Percentiles rank a stretch among this genome's conserved stretches.
Conservation (phyloP, 2,113 vertebrate species). For the Caranx melampygus region DNA sequence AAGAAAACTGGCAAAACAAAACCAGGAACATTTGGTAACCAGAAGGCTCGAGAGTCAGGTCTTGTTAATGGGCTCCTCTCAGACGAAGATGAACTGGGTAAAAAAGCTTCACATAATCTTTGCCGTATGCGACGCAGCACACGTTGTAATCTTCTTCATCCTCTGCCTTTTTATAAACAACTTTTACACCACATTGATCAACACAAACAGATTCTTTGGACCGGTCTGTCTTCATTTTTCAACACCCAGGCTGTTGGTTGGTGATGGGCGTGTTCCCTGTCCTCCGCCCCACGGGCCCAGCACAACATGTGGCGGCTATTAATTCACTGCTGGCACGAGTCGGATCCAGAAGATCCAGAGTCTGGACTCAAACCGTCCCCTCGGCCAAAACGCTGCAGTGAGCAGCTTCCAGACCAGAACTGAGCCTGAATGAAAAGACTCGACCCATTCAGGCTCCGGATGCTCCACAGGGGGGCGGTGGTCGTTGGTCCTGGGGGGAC, state of each 20-base stretch:
- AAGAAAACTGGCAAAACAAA: slow-evolving; percentile 36
- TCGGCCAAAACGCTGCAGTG: not conserved
- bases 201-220: slow-evolving; percentile 38
- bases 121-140: slow-evolving; percentile 46
- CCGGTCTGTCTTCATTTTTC: slow-evolving; percentile 19
- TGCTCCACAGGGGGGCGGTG: not conserved
- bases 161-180: slow-evolving; percentile 27
- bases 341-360: slow-evolving; percentile 25
- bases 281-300: not conserved
- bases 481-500: too few relatives aligned
- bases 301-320: slow-evolving; percentile 43
- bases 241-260: slow-evolving; percentile 46
- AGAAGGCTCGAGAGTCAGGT: slow-evolving; percentile 57
- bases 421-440: slow-evolving; percentile 4
- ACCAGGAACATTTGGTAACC: slow-evolving; percentile 65
- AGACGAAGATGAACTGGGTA: slow-evolving; percentile 20
- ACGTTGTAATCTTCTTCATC: slow-evolving; percentile 2
- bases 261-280: not conserved
- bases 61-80: slow-evolving; percentile 57
- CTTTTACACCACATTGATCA: slow-evolving; percentile 30
- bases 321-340: slow-evolving; percentile 24
- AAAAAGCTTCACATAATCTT: slow-evolving; percentile 47
- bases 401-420: slow-evolving; percentile 28
- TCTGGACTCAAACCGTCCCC: not conserved
- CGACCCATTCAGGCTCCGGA: not conserved